phyloP scores from a whole-genome alignment of 2,888 invertebrate species.

The Melinopterus prodromus region DNA sequence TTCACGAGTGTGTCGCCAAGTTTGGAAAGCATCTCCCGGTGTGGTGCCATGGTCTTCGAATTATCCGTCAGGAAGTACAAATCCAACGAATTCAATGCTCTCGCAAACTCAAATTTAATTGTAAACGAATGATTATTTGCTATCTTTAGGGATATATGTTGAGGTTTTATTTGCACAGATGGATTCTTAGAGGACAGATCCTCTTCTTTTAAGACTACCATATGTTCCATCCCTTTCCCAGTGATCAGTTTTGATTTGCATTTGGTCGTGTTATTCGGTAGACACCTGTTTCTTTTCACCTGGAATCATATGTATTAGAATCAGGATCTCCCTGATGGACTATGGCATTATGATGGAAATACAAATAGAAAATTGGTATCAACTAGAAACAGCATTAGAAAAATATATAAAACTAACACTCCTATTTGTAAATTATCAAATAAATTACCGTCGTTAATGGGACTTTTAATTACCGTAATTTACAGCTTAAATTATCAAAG shows the following conservation, averaged over 20 bases:
- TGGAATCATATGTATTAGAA: not conserved
- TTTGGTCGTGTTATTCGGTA: not conserved
- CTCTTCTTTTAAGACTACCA: conserved; percentile 43
- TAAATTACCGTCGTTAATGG: too few species aligned
- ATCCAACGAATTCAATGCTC: conserved; percentile 79
- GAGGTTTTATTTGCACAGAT: conserved; percentile 66
- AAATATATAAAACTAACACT: too few species aligned
- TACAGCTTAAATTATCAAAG: too few species aligned
- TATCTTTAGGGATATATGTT: conserved; percentile 61
- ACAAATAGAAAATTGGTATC: too few species aligned
- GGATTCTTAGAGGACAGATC: conserved; percentile 41
- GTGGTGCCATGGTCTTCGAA: conserved; percentile 73
- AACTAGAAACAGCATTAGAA: too few species aligned
- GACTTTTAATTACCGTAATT: too few species aligned
- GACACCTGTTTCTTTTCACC: conserved; percentile 41
- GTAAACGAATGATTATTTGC: conserved; percentile 61
- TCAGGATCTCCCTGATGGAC: too few species aligned
- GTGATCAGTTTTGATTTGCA: not conserved
- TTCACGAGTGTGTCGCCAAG: conserved; percentile 63
- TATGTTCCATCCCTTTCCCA: conserved; percentile 25
- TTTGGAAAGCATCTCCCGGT: conserved; percentile 63
- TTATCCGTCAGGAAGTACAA: conserved; percentile 84
- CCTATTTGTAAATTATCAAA: too few species aligned
- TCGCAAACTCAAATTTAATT: conserved; percentile 64
- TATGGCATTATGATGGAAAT: too few species aligned